These are phyloP conservation scores for Scomberomorus guttatus DNA, from an alignment of 2,797 vertebrate species.

Conservation along the genomic window DNA sequence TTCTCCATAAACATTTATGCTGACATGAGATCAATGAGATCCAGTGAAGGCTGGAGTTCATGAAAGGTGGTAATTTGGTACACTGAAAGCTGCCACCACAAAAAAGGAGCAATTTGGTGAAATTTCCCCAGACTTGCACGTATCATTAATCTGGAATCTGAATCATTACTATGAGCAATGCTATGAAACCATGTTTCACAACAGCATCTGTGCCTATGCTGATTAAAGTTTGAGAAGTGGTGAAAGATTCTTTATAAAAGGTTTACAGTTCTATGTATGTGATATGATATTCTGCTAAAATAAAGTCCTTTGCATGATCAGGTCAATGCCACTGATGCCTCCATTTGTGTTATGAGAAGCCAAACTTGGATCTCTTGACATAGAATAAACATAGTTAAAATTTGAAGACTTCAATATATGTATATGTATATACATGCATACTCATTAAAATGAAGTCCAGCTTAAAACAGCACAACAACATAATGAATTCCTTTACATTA, in stretches of 20 bases:
- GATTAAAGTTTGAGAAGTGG: slow-evolving; percentile 13
- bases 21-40: slow-evolving; percentile 21
- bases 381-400: slow-evolving; percentile 18
- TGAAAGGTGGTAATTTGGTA: slow-evolving; percentile 48
- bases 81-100: slow-evolving; percentile 83
- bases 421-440: slow-evolving; percentile 29
- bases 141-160: slow-evolving; percentile 30
- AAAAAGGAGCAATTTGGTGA: slow-evolving; percentile 51
- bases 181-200: slow-evolving; percentile 18
- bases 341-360: slow-evolving; percentile 18
- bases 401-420: slow-evolving; percentile 23
- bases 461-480: slow-evolving; percentile 52
- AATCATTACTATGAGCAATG: slow-evolving; percentile 19
- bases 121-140: background rate
- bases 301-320: slow-evolving; percentile 20
- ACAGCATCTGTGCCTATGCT: slow-evolving; percentile 19
- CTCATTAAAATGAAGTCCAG: slow-evolving; percentile 41
- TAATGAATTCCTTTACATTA: slow-evolving; percentile 56
- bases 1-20: slow-evolving; percentile 35
- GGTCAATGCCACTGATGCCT: background rate
- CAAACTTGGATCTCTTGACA: slow-evolving; percentile 28
- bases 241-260: slow-evolving; percentile 21
- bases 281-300: slow-evolving; percentile 21
- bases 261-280: slow-evolving; percentile 5
- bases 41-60: slow-evolving; percentile 22